phyloP scores from a whole-genome alignment of 2,888 invertebrate genomes.

The Apotomis capreana region DNA sequence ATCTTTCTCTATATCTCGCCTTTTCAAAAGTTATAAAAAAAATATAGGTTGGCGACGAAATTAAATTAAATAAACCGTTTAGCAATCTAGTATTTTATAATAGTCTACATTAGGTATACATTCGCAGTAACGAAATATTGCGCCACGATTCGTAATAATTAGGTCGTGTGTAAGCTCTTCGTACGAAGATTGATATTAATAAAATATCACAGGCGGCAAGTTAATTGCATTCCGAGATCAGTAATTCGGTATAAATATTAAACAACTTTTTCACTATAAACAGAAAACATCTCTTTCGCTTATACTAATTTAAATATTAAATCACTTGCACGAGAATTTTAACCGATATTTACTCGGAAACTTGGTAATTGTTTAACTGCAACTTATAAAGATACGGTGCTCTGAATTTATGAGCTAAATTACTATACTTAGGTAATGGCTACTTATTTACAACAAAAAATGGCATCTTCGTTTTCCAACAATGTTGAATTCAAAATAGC shows the following conservation, averaged over 20 bases:
- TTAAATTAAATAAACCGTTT: no score
- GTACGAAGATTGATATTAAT: conserved; percentile 50
- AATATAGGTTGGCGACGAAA: no score
- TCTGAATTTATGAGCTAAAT: conserved; percentile 16
- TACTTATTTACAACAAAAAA: neutral
- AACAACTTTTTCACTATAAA: conserved; percentile 46
- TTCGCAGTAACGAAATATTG: neutral
- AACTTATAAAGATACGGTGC: neutral
- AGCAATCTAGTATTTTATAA: neutral
- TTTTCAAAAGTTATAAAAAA: no score
- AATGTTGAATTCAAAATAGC: no score
- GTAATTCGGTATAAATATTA: conserved; percentile 57
- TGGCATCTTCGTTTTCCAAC: conserved; percentile 1
- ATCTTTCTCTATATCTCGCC: no score
- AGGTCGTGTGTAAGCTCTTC: conserved; percentile 45
- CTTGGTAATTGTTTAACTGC: conserved; percentile 20
- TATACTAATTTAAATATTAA: conserved; percentile 49
- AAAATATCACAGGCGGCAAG: conserved; percentile 43
- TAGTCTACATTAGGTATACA: neutral
- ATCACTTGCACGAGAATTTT: conserved; percentile 34
- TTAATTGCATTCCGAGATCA: conserved; percentile 53
- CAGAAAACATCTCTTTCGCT: conserved; percentile 44
- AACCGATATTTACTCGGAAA: conserved; percentile 18
- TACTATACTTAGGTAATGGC: neutral
- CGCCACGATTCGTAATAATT: conserved; percentile 15